Conservation (phyloP, 1,140 invertebrate genomes). For the Achatina immaculata region DNA sequence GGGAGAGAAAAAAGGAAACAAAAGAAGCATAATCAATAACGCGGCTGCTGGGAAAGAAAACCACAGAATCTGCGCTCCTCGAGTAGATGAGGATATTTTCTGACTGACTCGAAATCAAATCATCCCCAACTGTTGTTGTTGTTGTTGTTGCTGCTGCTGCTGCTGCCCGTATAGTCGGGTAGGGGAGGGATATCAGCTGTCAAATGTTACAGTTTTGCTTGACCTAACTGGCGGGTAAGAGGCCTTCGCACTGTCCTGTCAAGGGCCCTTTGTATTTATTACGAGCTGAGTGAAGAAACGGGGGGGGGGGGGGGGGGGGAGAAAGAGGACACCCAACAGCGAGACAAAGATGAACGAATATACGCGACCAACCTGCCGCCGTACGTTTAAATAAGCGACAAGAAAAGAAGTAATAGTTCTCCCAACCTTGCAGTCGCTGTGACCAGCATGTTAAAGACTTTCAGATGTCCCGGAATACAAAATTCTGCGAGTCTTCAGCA, state of each 20-base stretch:
- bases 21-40: too few species aligned
- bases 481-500: too few species aligned
- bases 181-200: not conserved
- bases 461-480: too few species aligned
- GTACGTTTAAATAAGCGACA: too few species aligned
- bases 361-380: too few species aligned
- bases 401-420: too few species aligned
- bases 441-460: too few species aligned
- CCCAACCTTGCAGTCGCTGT: too few species aligned
- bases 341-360: too few species aligned
- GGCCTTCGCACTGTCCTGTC: not conserved
- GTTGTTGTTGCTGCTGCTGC: not conserved
- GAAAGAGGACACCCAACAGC: not conserved
- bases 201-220: not conserved
- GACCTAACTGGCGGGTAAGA: not conserved
- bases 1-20: too few species aligned
- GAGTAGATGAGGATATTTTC: not conserved
- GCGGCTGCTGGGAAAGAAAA: not conserved
- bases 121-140: not conserved
- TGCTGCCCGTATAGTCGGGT: not conserved
- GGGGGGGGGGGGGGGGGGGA: not conserved
- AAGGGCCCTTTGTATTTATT: not conserved
- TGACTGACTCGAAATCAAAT: not conserved
- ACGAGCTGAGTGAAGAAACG: not conserved
- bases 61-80: not conserved